Conservation (phyloP, 1,140 invertebrate genomes). For the Neotoxoptera formosana region DNA sequence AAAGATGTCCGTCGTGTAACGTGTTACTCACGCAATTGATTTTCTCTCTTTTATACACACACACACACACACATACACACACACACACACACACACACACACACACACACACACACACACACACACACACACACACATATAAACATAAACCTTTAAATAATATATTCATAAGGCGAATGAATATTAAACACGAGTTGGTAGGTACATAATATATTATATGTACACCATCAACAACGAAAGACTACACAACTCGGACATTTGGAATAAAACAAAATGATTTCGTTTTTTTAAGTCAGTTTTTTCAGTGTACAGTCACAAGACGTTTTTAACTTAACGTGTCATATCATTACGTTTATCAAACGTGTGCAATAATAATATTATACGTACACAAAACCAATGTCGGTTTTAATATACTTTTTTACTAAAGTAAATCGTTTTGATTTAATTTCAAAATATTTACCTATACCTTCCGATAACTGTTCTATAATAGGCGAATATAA, state of each 20-base stretch:
- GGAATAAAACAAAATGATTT: not conserved
- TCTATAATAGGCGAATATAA: no score
- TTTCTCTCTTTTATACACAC: not conserved
- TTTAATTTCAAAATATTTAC: no score
- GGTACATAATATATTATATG: not conserved
- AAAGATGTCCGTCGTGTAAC: not conserved
- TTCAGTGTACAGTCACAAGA: not conserved
- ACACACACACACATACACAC: no score
- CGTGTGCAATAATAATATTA: not conserved
- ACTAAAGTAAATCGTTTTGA: no score
- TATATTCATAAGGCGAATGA: not conserved
- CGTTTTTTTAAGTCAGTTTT: not conserved
- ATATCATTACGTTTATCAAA: not conserved
- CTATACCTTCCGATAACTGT: no score
- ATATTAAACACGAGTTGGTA: not conserved
- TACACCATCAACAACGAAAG: not conserved
- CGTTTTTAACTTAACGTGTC: not conserved
- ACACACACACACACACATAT: not conserved
- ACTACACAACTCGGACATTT: not conserved
- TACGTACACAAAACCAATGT: not conserved
- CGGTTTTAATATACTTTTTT: not conserved
- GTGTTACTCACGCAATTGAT: not conserved
- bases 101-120: no score
- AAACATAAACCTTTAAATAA: not conserved
- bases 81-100: no score